Conservation (phyloP, 2,797 vertebrate genomes). For the Coranthus polyacanthus region DNA sequence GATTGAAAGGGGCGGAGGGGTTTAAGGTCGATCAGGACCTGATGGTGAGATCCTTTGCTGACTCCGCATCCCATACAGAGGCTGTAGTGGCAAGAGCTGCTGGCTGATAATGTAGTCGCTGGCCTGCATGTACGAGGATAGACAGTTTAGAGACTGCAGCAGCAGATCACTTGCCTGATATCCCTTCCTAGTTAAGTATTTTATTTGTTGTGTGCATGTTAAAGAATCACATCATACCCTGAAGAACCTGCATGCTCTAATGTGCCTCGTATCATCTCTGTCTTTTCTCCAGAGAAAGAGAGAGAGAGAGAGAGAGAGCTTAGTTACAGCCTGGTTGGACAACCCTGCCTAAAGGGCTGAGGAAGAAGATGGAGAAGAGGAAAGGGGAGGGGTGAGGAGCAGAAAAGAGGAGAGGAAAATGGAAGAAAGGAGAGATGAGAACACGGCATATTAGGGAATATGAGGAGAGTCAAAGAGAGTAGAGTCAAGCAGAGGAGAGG, state of each 20-base stretch:
- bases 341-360: conserved; percentile 73
- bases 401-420: conserved; percentile 35
- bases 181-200: background rate
- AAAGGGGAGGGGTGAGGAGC: conserved; percentile 51
- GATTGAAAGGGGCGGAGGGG: conserved; percentile 40
- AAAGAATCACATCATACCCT: conserved; percentile 25
- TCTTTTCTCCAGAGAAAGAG: conserved; percentile 51
- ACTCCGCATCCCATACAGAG: conserved; percentile 57
- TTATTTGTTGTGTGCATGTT: background rate
- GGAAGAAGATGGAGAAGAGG: conserved; percentile 33
- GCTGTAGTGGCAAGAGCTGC: conserved; percentile 24
- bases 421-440: conserved; percentile 66
- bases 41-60: conserved; percentile 77
- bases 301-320: conserved; percentile 31
- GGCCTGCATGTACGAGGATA: background rate
- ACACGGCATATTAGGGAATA: conserved; percentile 68
- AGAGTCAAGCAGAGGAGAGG: conserved; percentile 69
- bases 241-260: conserved; percentile 41
- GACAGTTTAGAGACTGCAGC: conserved; percentile 1
- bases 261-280: conserved; percentile 42
- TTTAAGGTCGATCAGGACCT: conserved; percentile 73
- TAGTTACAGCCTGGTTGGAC: conserved; percentile 70
- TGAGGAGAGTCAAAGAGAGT: conserved; percentile 67
- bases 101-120: conserved; percentile 12
- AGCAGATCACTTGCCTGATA: background rate